A percentile compares a stretch with the other conserved stretches of the same genome.
These are phyloP conservation scores for Marmota flaviventris DNA, from an alignment of 2,113 vertebrate genomes.

Conservation along the genomic window DNA sequence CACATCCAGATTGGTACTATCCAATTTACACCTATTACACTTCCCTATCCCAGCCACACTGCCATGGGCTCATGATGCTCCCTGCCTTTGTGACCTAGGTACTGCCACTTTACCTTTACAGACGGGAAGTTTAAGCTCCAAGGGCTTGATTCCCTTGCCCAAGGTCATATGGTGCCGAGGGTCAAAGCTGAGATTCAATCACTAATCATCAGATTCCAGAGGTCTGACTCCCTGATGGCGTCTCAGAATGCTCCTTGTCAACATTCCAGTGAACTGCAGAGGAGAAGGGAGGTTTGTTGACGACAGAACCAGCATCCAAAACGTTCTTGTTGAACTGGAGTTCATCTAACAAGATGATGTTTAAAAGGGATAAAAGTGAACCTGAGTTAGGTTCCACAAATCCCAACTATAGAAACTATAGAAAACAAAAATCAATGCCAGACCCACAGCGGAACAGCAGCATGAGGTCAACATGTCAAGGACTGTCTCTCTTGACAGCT, in stretches of 20 bases:
- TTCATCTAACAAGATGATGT: too few species aligned
- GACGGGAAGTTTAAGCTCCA: neutral
- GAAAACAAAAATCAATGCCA: neutral
- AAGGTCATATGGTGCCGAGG: neutral
- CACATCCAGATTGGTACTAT: neutral
- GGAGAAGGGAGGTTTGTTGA: neutral
- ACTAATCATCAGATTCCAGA: neutral
- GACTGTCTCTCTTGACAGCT: too few species aligned
- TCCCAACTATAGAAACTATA: neutral
- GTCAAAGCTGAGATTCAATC: neutral
- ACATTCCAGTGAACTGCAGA: neutral
- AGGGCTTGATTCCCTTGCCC: neutral
- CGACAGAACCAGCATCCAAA: neutral
- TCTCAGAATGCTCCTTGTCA: neutral
- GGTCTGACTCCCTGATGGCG: neutral
- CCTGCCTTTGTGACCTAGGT: neutral
- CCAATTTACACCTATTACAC: too few species aligned
- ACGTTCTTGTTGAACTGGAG: neutral
- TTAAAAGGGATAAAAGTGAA: neutral
- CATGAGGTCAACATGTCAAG: rapidly evolving
- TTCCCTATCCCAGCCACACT: neutral
- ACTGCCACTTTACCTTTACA: neutral
- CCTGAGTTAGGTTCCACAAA: neutral
- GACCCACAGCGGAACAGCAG: neutral
- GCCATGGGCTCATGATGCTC: neutral